A percentile compares a stretch with the other conserved stretches of the same genome.
Conservation (phyloP, 2,113 vertebrate genomes). For the Capreolus pygargus region DNA sequence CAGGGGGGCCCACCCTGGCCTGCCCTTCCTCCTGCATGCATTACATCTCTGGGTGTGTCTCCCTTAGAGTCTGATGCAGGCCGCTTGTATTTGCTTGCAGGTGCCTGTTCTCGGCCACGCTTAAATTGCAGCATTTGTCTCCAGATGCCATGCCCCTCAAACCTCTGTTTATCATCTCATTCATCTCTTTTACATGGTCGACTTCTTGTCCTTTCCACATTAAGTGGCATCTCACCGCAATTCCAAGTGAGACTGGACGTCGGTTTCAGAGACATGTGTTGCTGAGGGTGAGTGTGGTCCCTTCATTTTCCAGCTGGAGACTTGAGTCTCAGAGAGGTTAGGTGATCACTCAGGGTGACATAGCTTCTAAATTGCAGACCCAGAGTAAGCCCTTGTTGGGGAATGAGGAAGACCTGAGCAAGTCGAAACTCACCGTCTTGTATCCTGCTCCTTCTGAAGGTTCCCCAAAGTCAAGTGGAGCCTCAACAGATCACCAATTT, state of each 20-base stretch:
- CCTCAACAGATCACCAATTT: background rate
- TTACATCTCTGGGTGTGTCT: background rate
- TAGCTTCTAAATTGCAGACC: background rate
- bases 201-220: background rate
- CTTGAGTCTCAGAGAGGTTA: background rate
- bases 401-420: background rate
- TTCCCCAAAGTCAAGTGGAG: background rate
- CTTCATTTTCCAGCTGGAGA: background rate
- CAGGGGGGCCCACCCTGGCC: too few species aligned
- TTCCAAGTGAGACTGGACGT: background rate
- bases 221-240: too few species aligned
- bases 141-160: background rate
- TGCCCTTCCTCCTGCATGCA: accelerated
- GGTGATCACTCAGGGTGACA: background rate
- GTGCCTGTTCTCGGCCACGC: background rate
- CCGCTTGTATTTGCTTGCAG: too few species aligned
- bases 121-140: background rate
- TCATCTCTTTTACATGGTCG: background rate
- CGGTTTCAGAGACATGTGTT: background rate
- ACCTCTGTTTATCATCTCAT: background rate
- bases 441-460: background rate
- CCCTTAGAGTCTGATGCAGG: background rate
- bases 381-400: background rate
- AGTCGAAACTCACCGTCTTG: background rate
- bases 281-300: background rate